Evolutionary conservation across 2,113 vertebrate species (phyloP).

Genomic region (Eretmodus cyanostictus): DNA sequence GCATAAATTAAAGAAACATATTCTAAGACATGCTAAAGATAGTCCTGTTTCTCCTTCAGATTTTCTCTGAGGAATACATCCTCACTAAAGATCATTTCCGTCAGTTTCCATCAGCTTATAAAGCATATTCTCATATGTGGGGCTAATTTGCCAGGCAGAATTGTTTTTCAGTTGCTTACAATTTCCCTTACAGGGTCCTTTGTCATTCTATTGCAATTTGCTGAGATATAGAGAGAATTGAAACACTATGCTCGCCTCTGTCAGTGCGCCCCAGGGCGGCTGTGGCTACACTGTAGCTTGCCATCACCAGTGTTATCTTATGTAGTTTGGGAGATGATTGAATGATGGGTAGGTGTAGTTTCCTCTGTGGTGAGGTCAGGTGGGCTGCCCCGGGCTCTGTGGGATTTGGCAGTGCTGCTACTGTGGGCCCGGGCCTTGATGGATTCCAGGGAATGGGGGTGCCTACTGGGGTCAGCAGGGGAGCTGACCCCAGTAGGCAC

Average conservation of each 20-base stretch:
- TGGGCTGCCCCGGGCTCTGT: neutral
- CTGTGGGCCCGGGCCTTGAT: neutral
- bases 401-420: neutral
- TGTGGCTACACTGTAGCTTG: neutral
- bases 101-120: neutral
- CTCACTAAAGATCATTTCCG: neutral
- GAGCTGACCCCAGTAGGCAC: too few species aligned
- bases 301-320: neutral
- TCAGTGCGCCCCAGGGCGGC: accelerated
- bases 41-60: neutral
- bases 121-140: conserved; percentile 28
- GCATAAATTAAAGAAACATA: neutral
- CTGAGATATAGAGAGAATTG: neutral
- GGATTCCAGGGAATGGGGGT: neutral
- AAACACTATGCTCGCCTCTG: neutral
- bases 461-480: neutral
- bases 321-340: neutral
- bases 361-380: neutral
- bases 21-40: neutral
- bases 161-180: conserved; percentile 12
- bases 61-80: neutral
- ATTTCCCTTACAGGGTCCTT: conserved; percentile 30
- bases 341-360: neutral
- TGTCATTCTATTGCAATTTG: conserved; percentile 32
- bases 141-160: conserved; percentile 31